Conservation (phyloP, 2,113 vertebrate species). For the Platanista minor region DNA sequence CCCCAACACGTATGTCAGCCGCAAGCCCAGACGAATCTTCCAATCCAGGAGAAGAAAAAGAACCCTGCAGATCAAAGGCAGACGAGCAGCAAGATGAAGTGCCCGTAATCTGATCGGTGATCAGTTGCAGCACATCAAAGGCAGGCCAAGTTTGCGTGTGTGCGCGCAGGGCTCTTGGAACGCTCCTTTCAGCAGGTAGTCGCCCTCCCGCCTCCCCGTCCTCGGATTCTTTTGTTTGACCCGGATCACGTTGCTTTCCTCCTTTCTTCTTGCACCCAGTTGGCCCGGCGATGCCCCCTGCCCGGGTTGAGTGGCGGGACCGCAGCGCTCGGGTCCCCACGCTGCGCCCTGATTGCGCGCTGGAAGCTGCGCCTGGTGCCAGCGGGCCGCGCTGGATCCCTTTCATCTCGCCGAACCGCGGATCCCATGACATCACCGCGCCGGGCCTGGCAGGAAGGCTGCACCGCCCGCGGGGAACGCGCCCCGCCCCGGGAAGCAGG, state of each 20-base stretch:
- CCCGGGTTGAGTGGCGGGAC: slow-evolving; percentile 74
- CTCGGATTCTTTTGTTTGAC: slow-evolving; percentile 72
- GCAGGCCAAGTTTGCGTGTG: slow-evolving; percentile 63
- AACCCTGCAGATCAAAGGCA: slow-evolving; percentile 91
- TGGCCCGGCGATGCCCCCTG: slow-evolving; percentile 54
- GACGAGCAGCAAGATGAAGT: slow-evolving; percentile 84
- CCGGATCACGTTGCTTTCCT: slow-evolving; percentile 38
- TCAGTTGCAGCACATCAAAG: slow-evolving; percentile 91
- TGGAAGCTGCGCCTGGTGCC: slow-evolving; percentile 83
- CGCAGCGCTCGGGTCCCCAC: slow-evolving; percentile 77
- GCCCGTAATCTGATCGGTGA: slow-evolving; percentile 92
- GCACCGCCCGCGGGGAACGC: neutral
- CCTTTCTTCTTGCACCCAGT: slow-evolving; percentile 21
- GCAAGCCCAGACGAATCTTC: slow-evolving; percentile 84
- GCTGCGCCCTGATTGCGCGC: slow-evolving; percentile 79
- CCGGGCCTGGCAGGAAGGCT: slow-evolving; percentile 30
- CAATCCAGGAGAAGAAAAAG: slow-evolving; percentile 87
- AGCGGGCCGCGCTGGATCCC: slow-evolving; percentile 84
- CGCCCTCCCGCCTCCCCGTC: slow-evolving; percentile 58
- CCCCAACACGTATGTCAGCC: slow-evolving; percentile 80
- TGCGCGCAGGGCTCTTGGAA: slow-evolving; percentile 18
- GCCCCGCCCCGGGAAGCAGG: neutral
- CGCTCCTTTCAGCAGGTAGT: slow-evolving; percentile 78
- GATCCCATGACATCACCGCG: slow-evolving; percentile 88
- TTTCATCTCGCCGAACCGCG: slow-evolving; percentile 87